A percentile compares a stretch with the other conserved stretches of the same genome.
phyloP scores from a whole-genome alignment of 2,113 vertebrate species.

The Lepus europaeus region DNA sequence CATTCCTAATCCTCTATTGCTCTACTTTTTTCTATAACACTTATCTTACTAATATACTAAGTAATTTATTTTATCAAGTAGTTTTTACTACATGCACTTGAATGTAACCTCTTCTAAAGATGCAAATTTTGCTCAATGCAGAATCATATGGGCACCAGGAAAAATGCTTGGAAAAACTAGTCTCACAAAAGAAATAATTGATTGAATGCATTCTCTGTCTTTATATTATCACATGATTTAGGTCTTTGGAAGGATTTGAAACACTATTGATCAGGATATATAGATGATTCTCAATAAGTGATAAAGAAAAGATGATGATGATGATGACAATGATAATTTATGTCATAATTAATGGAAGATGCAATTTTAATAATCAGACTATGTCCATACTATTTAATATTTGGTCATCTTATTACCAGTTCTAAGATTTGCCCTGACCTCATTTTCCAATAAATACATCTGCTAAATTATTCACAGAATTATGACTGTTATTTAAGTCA shows the following conservation, averaged over 20 bases:
- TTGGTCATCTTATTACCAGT: background rate
- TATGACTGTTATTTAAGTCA: background rate
- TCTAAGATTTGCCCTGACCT: background rate
- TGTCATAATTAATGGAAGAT: background rate
- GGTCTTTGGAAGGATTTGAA: background rate
- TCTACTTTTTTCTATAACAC: background rate
- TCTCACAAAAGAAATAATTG: background rate
- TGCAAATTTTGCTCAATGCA: background rate
- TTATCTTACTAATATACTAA: background rate
- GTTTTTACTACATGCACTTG: background rate
- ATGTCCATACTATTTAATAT: background rate
- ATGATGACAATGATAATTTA: background rate
- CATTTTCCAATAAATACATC: background rate
- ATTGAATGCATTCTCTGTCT: background rate
- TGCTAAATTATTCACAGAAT: constrained; percentile 9
- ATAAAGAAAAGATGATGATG: background rate
- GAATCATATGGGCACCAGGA: background rate
- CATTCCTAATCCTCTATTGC: background rate
- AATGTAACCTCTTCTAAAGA: background rate
- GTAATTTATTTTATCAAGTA: background rate
- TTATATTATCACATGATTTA: background rate
- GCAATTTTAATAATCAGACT: background rate
- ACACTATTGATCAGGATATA: background rate
- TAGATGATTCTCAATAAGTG: background rate
- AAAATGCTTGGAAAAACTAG: background rate